Evolutionary conservation across 1,140 invertebrate genomes (phyloP).

Genomic region (Dendrolimus kikuchii): DNA sequence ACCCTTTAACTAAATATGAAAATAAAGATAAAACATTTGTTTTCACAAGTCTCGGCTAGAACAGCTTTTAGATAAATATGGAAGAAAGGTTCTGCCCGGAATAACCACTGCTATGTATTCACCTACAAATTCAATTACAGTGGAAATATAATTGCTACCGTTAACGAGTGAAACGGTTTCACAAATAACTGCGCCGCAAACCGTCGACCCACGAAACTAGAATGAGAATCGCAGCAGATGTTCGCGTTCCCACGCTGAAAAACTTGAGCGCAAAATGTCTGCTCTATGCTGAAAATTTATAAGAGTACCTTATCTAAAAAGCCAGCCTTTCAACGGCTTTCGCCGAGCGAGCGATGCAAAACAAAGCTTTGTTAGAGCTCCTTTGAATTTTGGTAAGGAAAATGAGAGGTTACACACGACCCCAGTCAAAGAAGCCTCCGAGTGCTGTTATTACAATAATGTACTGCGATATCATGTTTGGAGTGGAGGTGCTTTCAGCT

Average conservation of each 20-base stretch:
- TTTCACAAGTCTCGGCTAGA: too few relatives aligned
- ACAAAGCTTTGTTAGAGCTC: constrained; percentile 65
- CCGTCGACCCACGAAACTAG: constrained; percentile 28
- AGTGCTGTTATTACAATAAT: constrained; percentile 64
- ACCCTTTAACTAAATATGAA: too few relatives aligned
- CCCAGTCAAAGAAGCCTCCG: constrained; percentile 51
- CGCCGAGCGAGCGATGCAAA: constrained; percentile 55
- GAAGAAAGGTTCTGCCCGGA: too few relatives aligned
- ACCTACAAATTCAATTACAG: constrained; percentile 15
- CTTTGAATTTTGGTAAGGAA: constrained; percentile 67
- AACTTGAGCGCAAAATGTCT: constrained; percentile 52
- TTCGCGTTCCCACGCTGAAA: constrained; percentile 51
- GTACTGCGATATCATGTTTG: constrained; percentile 42
- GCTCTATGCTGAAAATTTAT: constrained; percentile 55
- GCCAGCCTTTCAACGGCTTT: constrained; percentile 58
- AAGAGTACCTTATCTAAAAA: constrained; percentile 68
- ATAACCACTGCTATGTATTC: not conserved
- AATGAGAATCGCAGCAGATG: constrained; percentile 47
- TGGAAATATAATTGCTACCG: constrained; percentile 21
- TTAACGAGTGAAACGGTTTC: constrained; percentile 29
- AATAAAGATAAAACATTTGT: too few relatives aligned
- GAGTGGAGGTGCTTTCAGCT: constrained; percentile 23
- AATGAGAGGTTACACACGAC: constrained; percentile 62
- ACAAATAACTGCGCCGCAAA: constrained; percentile 27
- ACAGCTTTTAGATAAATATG: too few relatives aligned